Evolutionary conservation across 1,140 invertebrate species (phyloP), one percentile per base, ranked within the genome.

Genomic region (Pectinophora gossypiella): DNA sequence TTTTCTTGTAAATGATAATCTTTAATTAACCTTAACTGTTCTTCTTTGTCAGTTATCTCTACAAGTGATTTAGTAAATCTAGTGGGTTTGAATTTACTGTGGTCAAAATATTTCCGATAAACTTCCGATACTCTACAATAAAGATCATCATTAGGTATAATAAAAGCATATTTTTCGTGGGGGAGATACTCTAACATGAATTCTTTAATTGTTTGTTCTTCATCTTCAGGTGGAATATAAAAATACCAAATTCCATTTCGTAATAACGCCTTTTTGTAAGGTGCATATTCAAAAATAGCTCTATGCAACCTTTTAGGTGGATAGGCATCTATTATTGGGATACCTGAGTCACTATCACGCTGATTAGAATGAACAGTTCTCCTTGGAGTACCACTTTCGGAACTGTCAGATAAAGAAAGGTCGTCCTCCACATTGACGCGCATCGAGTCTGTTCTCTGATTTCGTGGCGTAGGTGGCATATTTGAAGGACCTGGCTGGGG

Each of bases 11-110:
- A 48, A 48, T 48, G 47, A 38, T 19, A 48, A 7, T 48, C 19
- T 48, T 48, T 48, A 12, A 48, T 48, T 48, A 48, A 6, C n/a
- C 15, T 48, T 48, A 48, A 48, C 13, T 48, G 47, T 48, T 48
- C 47, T 19, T 48, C 47, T 13, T n/a, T n/a, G n/a, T n/a, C n/a
- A n/a, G n/a, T n/a, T n/a, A 36, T 19, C 36, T 48, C 47, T 4
- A 48, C 20, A 19, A 48, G 36, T 19, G 47, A 48, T 48, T 48
- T 48, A 15, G 47, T 48, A 48, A 19, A 48, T 19, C 47, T 48
- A 21, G 36, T 19, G 2, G 47, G 47, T 38, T 48, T 48, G 22
- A 48, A 48, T 48, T 48, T 48, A 1, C 27, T 4, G 16, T 35
- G 27, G n/a, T 48, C 47, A 36, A 48, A 48, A 12, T 48, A 48